These are phyloP conservation scores for Sclerurus mexicanus DNA, from an alignment of 2,113 vertebrate genomes.

Conservation along the genomic window DNA sequence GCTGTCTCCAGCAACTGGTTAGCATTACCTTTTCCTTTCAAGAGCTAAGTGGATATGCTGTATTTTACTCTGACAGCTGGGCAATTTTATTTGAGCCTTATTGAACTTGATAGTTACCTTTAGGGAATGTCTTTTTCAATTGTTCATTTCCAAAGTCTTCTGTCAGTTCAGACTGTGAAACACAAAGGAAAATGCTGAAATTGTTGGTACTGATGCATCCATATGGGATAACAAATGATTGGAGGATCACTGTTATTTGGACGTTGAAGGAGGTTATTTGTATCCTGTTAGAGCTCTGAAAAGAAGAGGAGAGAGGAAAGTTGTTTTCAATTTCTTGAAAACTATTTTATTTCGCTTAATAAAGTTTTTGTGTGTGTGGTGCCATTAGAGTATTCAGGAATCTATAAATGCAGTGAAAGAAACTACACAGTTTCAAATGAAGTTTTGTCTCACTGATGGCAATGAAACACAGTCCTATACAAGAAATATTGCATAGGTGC, in stretches of 20 bases:
- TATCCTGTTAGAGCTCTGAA: neutral
- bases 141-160: slow-evolving; percentile 72
- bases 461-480: neutral
- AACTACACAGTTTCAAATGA: neutral
- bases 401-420: neutral
- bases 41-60: slow-evolving; percentile 69
- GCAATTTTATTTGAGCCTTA: slow-evolving; percentile 77
- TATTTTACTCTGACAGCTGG: slow-evolving; percentile 77
- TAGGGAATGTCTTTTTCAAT: slow-evolving; percentile 76
- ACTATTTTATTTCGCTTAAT: neutral
- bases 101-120: slow-evolving; percentile 79
- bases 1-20: slow-evolving; percentile 73
- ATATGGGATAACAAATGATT: neutral
- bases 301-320: neutral
- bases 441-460: neutral
- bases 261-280: neutral
- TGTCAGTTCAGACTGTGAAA: slow-evolving; percentile 68
- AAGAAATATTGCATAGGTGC: neutral
- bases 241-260: neutral
- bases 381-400: neutral
- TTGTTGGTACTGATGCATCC: slow-evolving; percentile 14
- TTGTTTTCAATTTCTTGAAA: neutral
- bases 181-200: slow-evolving; percentile 65
- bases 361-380: neutral
- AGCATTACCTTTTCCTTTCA: slow-evolving; percentile 70